phyloP scores from a whole-genome alignment of 2,888 invertebrate genomes.

The Agrotis segetum region DNA sequence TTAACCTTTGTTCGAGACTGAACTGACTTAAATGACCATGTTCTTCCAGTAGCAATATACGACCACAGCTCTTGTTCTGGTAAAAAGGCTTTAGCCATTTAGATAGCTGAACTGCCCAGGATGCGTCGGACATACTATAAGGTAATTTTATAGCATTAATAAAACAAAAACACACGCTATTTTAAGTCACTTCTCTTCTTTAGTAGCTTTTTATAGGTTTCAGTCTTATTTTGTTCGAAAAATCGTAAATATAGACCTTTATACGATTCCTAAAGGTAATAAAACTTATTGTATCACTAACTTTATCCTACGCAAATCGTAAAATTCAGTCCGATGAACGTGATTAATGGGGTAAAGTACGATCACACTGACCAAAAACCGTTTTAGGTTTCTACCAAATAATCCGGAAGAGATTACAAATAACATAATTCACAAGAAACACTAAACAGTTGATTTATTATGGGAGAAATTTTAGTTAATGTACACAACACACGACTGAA shows the following conservation, averaged over 20 bases:
- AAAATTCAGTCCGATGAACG: constrained; percentile 26
- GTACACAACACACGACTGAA: background rate
- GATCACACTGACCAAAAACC: background rate
- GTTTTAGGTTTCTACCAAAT: background rate
- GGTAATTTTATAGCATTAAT: constrained; percentile 23
- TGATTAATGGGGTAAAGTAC: constrained; percentile 22
- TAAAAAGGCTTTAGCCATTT: background rate
- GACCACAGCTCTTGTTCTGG: too few species aligned
- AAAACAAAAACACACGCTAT: constrained; percentile 22
- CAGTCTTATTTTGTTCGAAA: constrained; percentile 32
- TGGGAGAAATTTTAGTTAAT: background rate
- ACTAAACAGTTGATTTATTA: background rate
- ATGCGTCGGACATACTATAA: background rate
- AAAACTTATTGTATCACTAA: constrained; percentile 45
- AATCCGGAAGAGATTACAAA: constrained; percentile 4
- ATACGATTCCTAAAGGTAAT: constrained; percentile 36
- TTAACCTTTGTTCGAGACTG: too few species aligned
- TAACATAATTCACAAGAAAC: background rate
- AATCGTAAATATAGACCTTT: constrained; percentile 44
- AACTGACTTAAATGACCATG: too few species aligned
- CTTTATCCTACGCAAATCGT: constrained; percentile 39
- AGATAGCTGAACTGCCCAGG: background rate
- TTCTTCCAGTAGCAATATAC: background rate
- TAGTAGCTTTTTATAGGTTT: constrained; percentile 40
- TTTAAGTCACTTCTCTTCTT: constrained; percentile 25